phyloP scores from a whole-genome alignment of 1,140 invertebrate genomes.

The Dreissena polymorpha region DNA sequence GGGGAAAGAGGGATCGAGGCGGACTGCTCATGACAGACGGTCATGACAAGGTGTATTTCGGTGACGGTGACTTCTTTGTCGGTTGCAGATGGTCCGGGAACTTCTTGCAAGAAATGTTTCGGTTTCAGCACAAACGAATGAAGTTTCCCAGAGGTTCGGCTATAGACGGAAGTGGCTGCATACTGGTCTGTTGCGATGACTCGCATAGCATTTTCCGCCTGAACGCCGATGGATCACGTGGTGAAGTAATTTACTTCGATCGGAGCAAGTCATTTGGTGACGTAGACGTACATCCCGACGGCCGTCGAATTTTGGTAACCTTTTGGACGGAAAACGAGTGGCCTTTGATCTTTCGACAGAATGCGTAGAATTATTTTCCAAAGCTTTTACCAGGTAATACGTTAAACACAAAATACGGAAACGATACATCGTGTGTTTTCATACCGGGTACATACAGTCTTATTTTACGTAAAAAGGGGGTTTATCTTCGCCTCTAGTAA shows the following conservation, averaged over 20 bases:
- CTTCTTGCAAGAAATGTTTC: neutral
- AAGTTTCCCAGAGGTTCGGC: slow-evolving; percentile 8
- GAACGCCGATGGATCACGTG: neutral
- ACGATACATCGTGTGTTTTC: no score
- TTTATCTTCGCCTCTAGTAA: no score
- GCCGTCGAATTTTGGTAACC: neutral
- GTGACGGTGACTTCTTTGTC: neutral
- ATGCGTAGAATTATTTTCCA: no score
- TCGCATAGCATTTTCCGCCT: neutral
- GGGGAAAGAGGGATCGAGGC: neutral
- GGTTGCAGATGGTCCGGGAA: neutral
- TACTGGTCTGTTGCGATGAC: neutral
- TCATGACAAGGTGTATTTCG: neutral
- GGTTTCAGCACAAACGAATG: neutral
- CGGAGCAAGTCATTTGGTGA: neutral
- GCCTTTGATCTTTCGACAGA: neutral
- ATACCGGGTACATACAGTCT: no score
- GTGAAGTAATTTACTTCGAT: neutral
- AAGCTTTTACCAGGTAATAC: no score
- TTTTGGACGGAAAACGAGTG: slow-evolving; percentile 20
- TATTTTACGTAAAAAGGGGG: no score
- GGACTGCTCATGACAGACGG: slow-evolving; percentile 8
- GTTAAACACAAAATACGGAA: no score
- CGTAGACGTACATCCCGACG: neutral
- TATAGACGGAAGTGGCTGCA: neutral